These are phyloP conservation scores for Ctenomys sociabilis DNA, from an alignment of 2,113 vertebrate genomes.

Conservation along the genomic window DNA sequence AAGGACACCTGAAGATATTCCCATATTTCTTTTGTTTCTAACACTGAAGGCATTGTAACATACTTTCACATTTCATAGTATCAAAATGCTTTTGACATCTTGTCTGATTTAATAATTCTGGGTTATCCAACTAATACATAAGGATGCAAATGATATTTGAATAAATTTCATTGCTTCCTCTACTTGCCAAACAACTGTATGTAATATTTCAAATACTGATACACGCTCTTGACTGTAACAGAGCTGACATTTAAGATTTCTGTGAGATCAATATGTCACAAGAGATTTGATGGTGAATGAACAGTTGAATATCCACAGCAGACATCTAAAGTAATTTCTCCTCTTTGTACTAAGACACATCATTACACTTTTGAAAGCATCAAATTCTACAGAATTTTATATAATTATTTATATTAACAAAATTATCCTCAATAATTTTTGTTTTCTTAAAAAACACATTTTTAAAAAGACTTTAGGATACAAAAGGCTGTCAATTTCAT, in stretches of 20 bases:
- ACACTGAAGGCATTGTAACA: conserved; percentile 11
- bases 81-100: conserved; percentile 36
- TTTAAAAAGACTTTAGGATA: background rate
- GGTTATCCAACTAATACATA: background rate
- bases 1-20: conserved; percentile 20
- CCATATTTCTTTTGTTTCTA: conserved; percentile 2
- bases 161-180: background rate
- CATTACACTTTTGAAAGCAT: background rate
- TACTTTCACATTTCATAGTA: conserved; percentile 42
- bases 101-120: conserved; percentile 61
- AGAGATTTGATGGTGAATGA: conserved; percentile 45
- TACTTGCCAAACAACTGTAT: background rate
- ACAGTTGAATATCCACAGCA: conserved; percentile 56
- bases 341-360: background rate
- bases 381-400: background rate
- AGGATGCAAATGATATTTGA: conserved; percentile 46
- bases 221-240: conserved; percentile 18
- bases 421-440: background rate
- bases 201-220: background rate
- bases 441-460: background rate
- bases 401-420: background rate
- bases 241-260: conserved; percentile 56
- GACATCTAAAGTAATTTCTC: conserved; percentile 53
- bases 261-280: background rate
- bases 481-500: background rate